These are phyloP conservation scores for Peromyscus melanophrys DNA, from an alignment of 2,797 vertebrate genomes.

Conservation along the genomic window DNA sequence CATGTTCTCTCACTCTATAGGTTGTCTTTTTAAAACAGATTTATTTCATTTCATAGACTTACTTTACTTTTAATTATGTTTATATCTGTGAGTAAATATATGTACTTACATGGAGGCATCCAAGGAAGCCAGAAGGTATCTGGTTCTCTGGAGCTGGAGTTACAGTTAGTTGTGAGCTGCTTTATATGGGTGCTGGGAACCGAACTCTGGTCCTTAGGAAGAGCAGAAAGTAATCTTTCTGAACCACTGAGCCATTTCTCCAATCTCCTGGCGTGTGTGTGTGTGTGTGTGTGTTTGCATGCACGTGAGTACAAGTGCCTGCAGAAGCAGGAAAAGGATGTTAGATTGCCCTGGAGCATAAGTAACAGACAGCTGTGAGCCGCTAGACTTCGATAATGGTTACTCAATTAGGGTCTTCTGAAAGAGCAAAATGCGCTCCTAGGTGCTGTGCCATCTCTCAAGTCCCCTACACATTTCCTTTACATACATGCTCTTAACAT, in stretches of 20 bases:
- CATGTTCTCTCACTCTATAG: neutral
- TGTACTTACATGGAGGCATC: neutral
- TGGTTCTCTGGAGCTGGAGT: neutral
- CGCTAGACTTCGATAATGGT: neutral
- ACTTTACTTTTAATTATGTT: neutral
- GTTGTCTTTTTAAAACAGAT: neutral
- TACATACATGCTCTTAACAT: neutral
- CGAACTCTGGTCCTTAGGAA: neutral
- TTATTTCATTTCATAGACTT: neutral
- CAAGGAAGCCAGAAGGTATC: neutral
- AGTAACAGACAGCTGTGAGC: neutral
- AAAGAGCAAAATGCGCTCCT: neutral
- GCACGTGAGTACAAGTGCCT: neutral
- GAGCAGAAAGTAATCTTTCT: neutral
- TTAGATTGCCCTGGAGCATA: neutral
- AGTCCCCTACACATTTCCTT: neutral
- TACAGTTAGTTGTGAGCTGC: neutral
- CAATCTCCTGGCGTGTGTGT: neutral
- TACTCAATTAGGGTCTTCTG: neutral
- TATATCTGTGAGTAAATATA: neutral
- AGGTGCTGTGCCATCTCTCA: neutral
- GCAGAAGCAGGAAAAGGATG: neutral
- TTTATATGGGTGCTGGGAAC: neutral
- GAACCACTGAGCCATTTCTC: neutral
- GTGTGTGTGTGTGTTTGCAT: neutral